phyloP scores from a whole-genome alignment of 2,888 invertebrate species.

The Limenitis camilla region DNA sequence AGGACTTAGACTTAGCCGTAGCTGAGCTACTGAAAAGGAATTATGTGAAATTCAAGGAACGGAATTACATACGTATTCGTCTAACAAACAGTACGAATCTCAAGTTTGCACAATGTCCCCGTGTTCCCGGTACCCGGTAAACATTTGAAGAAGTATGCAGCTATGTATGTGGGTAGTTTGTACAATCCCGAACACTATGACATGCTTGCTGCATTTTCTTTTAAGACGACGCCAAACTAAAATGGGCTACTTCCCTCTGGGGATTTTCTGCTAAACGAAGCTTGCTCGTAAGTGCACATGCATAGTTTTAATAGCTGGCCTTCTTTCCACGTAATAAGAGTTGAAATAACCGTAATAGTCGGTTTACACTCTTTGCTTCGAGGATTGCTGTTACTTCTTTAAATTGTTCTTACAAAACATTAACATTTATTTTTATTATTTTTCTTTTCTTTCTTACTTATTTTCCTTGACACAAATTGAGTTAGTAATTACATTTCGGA shows the following conservation, averaged over 20 bases:
- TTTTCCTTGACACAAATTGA: no score
- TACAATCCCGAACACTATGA: slow-evolving; percentile 14
- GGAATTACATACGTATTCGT: background rate
- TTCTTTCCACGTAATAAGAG: slow-evolving; percentile 11
- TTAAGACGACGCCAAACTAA: slow-evolving; percentile 22
- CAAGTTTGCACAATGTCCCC: slow-evolving; percentile 7
- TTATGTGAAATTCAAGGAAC: background rate
- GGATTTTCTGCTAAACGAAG: slow-evolving; percentile 21
- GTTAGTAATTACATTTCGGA: no score
- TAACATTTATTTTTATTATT: no score
- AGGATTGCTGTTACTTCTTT: background rate
- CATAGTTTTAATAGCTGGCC: slow-evolving; percentile 18
- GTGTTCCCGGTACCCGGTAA: slow-evolving; percentile 5
- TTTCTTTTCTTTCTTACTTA: no score
- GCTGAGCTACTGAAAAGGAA: no score
- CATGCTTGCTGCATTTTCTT: slow-evolving; percentile 21
- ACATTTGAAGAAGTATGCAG: slow-evolving; percentile 7
- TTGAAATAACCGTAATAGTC: background rate
- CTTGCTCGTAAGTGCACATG: slow-evolving; percentile 14
- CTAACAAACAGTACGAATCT: slow-evolving; percentile 5
- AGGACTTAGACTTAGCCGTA: no score
- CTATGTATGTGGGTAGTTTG: no score
- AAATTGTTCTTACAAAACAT: slow-evolving; percentile 1
- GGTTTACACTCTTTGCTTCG: no score
- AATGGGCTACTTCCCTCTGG: slow-evolving; percentile 23